Evolutionary conservation across 2,888 invertebrate species (phyloP).

Genomic region (Spisula subtruncata): DNA sequence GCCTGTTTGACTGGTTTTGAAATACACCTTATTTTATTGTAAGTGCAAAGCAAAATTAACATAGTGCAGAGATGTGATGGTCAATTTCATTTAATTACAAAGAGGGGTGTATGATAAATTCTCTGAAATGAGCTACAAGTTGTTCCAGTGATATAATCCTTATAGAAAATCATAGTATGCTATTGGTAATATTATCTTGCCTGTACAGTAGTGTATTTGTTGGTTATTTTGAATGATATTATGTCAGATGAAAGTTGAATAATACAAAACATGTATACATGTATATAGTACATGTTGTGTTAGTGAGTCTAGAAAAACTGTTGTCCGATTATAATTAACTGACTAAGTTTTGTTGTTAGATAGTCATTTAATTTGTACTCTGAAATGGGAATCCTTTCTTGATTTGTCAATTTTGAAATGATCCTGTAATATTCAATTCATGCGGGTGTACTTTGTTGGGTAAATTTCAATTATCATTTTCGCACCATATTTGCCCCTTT

Average conservation of each 20-base stretch:
- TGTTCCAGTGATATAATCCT: not conserved
- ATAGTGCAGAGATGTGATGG: no score
- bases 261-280: not conserved
- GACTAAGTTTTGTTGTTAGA: no score
- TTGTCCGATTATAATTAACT: not conserved
- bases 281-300: not conserved
- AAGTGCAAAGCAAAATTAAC: no score
- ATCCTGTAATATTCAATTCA: not conserved
- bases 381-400: not conserved
- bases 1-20: no score
- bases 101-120: not conserved
- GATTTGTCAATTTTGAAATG: not conserved
- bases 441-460: not conserved
- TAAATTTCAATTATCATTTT: not conserved
- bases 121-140: not conserved
- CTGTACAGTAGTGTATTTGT: not conserved
- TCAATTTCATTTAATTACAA: no score
- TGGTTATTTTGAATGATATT: not conserved
- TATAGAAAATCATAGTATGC: not conserved
- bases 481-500: no score
- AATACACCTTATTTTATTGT: no score
- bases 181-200: not conserved
- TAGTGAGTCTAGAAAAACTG: not conserved
- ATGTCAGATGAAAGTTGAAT: not conserved
- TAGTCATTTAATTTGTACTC: not conserved